A percentile compares a stretch with the other conserved stretches of the same genome.
These are phyloP conservation scores for Octodonta nipae DNA, from an alignment of 2,888 invertebrate species.

Conservation along the genomic window DNA sequence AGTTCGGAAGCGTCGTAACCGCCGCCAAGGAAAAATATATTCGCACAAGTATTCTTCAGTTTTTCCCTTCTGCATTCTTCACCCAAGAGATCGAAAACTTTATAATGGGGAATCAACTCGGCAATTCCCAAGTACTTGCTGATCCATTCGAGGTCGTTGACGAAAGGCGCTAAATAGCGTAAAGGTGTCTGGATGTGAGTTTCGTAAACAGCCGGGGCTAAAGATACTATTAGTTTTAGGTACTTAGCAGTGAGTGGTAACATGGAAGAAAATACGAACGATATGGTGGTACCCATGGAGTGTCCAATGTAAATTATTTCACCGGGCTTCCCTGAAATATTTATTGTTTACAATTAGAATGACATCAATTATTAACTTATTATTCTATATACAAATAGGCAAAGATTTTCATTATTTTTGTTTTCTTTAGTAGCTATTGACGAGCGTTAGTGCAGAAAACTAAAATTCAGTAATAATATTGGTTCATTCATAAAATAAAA, in stretches of 20 bases:
- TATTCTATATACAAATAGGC: no score
- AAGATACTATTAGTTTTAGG: constrained; percentile 49
- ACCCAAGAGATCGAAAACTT: constrained; percentile 45
- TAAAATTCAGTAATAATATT: no score
- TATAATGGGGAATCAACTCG: constrained; percentile 57
- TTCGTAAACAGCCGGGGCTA: constrained; percentile 58
- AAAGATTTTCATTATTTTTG: no score
- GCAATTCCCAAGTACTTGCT: no score
- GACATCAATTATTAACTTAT: no score
- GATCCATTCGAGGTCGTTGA: constrained; percentile 44
- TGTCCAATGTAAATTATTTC: constrained; percentile 68
- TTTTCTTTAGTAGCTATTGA: no score
- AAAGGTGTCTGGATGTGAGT: constrained; percentile 52
- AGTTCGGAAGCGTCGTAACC: constrained; percentile 60
- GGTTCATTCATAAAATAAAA: no score
- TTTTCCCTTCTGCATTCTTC: constrained; percentile 47
- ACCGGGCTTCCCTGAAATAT: constrained; percentile 21
- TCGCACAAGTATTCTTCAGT: constrained; percentile 53
- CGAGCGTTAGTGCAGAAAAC: no score
- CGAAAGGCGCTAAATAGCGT: constrained; percentile 49
- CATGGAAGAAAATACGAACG: constrained; percentile 55
- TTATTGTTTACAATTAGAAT: neutral
- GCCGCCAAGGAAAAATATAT: constrained; percentile 54
- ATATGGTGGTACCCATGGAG: constrained; percentile 75
- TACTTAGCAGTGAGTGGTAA: constrained; percentile 50